These are phyloP conservation scores for Fregata magnificens DNA, from an alignment of 2,113 vertebrate genomes.

Conservation along the genomic window DNA sequence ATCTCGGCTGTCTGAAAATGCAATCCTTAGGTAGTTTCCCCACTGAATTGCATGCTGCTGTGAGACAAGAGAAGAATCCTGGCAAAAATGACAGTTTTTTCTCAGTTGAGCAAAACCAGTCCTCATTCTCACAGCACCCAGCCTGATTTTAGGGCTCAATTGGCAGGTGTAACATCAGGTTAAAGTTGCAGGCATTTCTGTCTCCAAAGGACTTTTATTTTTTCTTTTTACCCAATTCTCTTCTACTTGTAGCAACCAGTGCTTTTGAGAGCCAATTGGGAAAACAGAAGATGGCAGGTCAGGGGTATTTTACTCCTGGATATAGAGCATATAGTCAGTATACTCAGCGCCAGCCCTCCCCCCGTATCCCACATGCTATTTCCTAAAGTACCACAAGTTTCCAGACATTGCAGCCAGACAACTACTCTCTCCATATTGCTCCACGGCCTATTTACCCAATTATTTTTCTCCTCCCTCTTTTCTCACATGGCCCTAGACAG, in stretches of 20 bases:
- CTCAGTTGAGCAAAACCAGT: background rate
- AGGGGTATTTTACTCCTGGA: background rate
- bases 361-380: accelerated
- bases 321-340: background rate
- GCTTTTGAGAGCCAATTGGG: background rate
- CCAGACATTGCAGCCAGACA: background rate
- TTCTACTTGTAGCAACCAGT: background rate
- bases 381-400: accelerated
- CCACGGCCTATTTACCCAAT: background rate
- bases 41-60: background rate
- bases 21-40: background rate
- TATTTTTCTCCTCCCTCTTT: background rate
- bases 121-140: background rate
- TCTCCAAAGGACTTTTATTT: background rate
- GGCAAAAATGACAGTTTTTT: background rate
- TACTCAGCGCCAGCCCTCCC: accelerated
- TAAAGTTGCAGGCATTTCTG: background rate
- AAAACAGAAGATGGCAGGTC: background rate
- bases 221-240: background rate
- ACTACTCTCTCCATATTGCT: background rate
- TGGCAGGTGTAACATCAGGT: background rate
- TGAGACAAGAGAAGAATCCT: background rate
- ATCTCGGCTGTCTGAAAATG: background rate
- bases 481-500: background rate
- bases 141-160: background rate